A percentile compares a stretch with the other conserved stretches of the same genome.
phyloP scores from a whole-genome alignment of 2,797 vertebrate genomes.

The Poeciliopsis presidionis region DNA sequence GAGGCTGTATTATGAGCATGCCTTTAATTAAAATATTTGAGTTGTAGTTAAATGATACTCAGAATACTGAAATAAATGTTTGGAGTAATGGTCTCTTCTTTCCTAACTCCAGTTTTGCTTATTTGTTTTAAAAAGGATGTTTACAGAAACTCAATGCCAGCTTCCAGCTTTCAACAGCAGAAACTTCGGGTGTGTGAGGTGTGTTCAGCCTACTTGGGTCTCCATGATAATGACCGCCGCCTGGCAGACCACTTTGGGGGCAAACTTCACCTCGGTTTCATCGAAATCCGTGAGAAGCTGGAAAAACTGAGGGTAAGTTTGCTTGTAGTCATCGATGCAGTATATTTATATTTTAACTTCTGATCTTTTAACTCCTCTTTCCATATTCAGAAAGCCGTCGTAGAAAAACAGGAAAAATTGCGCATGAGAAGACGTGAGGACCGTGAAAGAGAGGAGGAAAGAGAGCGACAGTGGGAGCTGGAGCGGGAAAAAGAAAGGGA shows the following conservation, averaged over 20 bases:
- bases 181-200: slow-evolving; percentile 97
- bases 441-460: slow-evolving; percentile 79
- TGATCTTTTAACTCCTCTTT: neutral
- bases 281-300: slow-evolving; percentile 97
- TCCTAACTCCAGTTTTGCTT: neutral
- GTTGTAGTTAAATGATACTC: neutral
- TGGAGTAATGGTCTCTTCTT: neutral
- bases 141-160: slow-evolving; percentile 98
- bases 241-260: slow-evolving; percentile 99
- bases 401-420: slow-evolving; percentile 95
- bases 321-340: neutral
- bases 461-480: slow-evolving; percentile 76
- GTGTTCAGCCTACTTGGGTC: slow-evolving; percentile 96
- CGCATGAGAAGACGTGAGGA: slow-evolving; percentile 82
- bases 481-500: slow-evolving; percentile 88
- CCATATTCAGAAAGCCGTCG: slow-evolving; percentile 87
- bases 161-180: slow-evolving; percentile 98
- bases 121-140: slow-evolving; percentile 84
- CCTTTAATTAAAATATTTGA: neutral
- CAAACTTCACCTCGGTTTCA: slow-evolving; percentile 97
- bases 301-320: slow-evolving; percentile 90
- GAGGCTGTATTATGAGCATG: neutral
- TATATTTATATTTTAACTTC: neutral
- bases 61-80: neutral
- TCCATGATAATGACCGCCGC: slow-evolving; percentile 96